Base-by-base conservation (phyloP, 23 tunicate genomes). In the Trididemnum clinides region DNA sequence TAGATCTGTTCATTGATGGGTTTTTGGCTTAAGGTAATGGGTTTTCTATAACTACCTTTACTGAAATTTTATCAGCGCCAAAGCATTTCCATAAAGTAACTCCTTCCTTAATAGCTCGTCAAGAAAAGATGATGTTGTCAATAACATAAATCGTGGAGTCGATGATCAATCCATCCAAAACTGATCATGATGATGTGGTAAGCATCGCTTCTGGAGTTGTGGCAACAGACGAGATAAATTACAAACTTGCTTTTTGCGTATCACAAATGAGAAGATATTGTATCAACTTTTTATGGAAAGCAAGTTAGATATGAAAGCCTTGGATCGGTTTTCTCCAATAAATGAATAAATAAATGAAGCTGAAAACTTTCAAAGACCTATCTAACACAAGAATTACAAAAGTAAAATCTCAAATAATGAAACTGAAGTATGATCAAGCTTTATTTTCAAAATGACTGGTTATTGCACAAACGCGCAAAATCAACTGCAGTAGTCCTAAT, bases 301-400 rank as follows among this genome's bases (percentile, higher is more conserved):
- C 20, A 59, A 28, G 22, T n/a, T n/a, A 28, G 22, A 59, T n/a
- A 28, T 19, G 22, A 59, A 10, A 12, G 3, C 21, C 21, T 19
- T 59, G 21, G 21, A 59, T 59, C 3, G 20, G 3, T 59, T 59
- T n/a, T 59, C 25, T 3, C 66, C 66, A n/a, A 59, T 59, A 3
- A 19, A 25, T 10, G 22, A 59, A n/a, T n/a, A n/a, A n/a, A n/a
- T n/a, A n/a, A 59, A 4, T 59, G 66, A 59, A 59, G 22, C 25
- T 59, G 66, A 59, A 59, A 59, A 59, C 66, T 28, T 59, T 59
- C 66, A 59, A n/a, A n/a, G 66, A 59, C 22, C 22, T 59, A n/a
- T 59, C 66, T 5, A n/a, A n/a, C 23, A 59, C 25, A 19, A 59
- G 25, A n/a, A 28, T 28, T 19, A 59, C 66, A 5, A 59, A 59